Evolutionary conservation across 2,888 invertebrate species (phyloP), one percentile per base, ranked within the genome.

Genomic region (Tetramorium bicarinatum): DNA sequence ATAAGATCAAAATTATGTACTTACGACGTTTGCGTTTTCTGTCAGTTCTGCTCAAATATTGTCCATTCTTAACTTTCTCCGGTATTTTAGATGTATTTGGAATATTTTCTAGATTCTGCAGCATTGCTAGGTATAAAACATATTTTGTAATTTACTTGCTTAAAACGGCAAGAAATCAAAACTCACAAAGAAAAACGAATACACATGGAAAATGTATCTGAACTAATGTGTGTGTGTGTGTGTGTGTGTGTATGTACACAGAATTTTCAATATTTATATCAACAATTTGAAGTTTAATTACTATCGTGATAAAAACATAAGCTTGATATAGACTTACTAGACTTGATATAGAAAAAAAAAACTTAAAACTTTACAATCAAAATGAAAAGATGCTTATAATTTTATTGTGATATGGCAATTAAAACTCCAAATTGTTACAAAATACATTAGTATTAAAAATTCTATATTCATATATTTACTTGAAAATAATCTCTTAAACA

Each of bases 11-110:
- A 54, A 52, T 66, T 76, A 38, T 44, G 4, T 67, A 87, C 90
- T 88, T 88, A 84, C 91, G 89, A 25, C 74, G 87, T 75, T 77
- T 87, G 38, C 85, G 84, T 54, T 81, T 89, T 44, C 44, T 77
- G 38, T 82, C 25, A 29, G 1, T 13, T 21, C 1, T 71, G 18
- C 21, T 59, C 13, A 71, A 29, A 9, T 1, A 34, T 47, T 44
- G 77, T 9, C 0, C 54, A 3, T 15, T 67, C n/a, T 66, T 89
- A 21, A 29, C 0, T 74, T 87, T 90, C n/a, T 77, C 64, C 34
- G 80, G 44, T 18, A 69, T 89, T 18, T 82, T 72, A 29, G 18
- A 56, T 64, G 21, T 11, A 62, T 80, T 79, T 88, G 34, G 69
- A 83, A 80, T 61, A 85, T 74, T 84, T 92, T 52, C 74, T 69